Percentiles rank a stretch among this genome's conserved stretches.
Evolutionary conservation across 2,113 vertebrate genomes (phyloP).

Genomic region (Salvelinus sp.): DNA sequence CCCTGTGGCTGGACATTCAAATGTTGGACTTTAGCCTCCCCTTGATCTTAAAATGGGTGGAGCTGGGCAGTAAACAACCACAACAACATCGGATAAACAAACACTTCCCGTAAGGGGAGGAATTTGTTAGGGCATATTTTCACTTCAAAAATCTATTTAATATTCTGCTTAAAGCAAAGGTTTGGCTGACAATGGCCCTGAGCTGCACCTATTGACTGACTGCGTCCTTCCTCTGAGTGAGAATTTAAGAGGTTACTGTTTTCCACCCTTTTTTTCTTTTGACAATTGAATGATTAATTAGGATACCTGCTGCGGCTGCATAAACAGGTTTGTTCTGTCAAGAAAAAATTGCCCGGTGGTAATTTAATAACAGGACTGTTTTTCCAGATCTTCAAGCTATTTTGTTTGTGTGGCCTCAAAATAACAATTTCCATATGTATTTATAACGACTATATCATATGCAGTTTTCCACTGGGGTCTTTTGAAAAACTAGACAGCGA

Average conservation of each 20-base stretch:
- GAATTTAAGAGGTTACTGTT: neutral
- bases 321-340: conserved; percentile 2
- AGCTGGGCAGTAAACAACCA: neutral
- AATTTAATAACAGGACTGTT: neutral
- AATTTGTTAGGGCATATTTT: neutral
- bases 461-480: no score
- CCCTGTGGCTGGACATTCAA: neutral
- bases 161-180: no score
- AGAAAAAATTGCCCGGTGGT: neutral
- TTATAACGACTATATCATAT: no score
- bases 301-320: neutral
- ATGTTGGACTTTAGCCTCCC: neutral
- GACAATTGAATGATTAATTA: neutral
- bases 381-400: no score
- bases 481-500: no score
- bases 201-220: neutral
- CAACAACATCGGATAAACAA: neutral
- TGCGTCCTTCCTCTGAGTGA: neutral
- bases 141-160: neutral
- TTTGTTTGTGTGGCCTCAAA: no score
- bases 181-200: neutral
- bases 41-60: neutral
- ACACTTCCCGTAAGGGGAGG: no score
- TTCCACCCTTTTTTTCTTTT: neutral
- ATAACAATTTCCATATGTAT: no score